These are phyloP conservation scores for Pygathrix nemaeus DNA, from an alignment of 2,113 vertebrate genomes.

Conservation along the genomic window DNA sequence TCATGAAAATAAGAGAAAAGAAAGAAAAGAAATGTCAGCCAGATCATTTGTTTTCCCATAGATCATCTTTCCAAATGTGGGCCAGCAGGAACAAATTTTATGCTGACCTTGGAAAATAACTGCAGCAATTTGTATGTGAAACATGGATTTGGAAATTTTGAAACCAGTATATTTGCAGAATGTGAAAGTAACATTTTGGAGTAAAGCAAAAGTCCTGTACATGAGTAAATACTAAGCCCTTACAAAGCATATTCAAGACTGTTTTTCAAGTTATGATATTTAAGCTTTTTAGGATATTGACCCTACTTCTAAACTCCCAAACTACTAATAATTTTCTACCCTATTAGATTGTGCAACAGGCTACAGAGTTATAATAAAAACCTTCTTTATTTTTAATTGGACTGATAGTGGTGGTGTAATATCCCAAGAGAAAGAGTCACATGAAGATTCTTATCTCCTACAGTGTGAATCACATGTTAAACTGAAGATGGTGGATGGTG, in stretches of 20 bases:
- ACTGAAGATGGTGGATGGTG: background rate
- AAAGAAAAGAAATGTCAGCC: constrained; percentile 7
- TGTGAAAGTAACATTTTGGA: constrained; percentile 36
- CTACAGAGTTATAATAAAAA: background rate
- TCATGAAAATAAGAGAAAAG: constrained; percentile 29
- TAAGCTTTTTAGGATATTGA: constrained; percentile 23
- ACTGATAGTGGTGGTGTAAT: background rate
- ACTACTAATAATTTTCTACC: background rate
- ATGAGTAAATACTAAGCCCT: background rate
- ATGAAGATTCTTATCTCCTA: background rate
- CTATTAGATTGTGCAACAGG: background rate
- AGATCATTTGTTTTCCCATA: constrained; percentile 40
- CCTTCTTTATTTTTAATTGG: background rate
- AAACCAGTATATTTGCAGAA: constrained; percentile 11
- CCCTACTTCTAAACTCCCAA: background rate
- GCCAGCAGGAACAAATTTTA: constrained; percentile 21
- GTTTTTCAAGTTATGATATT: background rate
- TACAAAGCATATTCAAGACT: background rate
- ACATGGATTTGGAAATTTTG: constrained; percentile 26
- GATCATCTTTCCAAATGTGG: constrained; percentile 64
- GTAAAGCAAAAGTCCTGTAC: background rate
- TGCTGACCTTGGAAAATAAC: constrained; percentile 54
- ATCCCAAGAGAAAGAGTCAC: background rate
- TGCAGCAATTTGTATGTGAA: constrained; percentile 61
- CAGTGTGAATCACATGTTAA: background rate